A percentile compares a stretch with the other conserved stretches of the same genome.
Evolutionary conservation across 2,797 vertebrate genomes (phyloP).

Genomic region (Micropoecilia bifurca): DNA sequence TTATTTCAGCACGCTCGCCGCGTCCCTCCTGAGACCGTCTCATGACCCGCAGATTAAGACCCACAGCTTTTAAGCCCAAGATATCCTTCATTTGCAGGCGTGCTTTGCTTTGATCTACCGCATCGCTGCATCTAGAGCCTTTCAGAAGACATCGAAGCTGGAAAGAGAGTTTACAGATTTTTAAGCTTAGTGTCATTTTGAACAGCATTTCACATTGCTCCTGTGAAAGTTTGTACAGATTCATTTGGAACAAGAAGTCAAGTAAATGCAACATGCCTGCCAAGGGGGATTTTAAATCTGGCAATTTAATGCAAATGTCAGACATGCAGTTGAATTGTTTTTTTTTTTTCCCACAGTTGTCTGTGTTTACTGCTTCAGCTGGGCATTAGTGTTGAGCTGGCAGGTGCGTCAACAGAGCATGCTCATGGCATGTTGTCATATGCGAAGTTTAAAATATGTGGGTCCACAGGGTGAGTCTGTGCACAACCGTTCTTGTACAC

Average conservation of each 20-base stretch:
- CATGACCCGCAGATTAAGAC: constrained; percentile 7
- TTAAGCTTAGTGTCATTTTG: background rate
- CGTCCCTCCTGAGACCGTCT: constrained; percentile 1
- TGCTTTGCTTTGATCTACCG: background rate
- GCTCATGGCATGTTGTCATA: background rate
- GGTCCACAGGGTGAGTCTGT: background rate
- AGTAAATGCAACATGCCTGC: constrained; percentile 1
- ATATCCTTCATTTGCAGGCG: constrained; percentile 2
- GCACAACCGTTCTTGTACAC: background rate
- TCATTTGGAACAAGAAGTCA: background rate
- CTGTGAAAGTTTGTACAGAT: background rate
- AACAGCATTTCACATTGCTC: background rate
- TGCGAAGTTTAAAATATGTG: background rate
- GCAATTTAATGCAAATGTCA: background rate
- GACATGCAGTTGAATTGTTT: background rate
- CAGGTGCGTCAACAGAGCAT: background rate
- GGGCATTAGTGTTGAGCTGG: background rate
- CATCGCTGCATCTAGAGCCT: background rate
- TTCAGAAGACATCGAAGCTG: constrained; percentile 1
- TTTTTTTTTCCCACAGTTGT: background rate
- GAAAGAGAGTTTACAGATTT: constrained; percentile 2
- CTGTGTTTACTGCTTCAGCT: background rate
- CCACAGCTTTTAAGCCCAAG: constrained; percentile 10
- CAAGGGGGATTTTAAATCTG: constrained; percentile 1
- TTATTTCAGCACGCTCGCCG: background rate